A percentile compares a stretch with the other conserved stretches of the same genome.
phyloP scores from a whole-genome alignment of 2,113 vertebrate genomes.

The Equus quagga region DNA sequence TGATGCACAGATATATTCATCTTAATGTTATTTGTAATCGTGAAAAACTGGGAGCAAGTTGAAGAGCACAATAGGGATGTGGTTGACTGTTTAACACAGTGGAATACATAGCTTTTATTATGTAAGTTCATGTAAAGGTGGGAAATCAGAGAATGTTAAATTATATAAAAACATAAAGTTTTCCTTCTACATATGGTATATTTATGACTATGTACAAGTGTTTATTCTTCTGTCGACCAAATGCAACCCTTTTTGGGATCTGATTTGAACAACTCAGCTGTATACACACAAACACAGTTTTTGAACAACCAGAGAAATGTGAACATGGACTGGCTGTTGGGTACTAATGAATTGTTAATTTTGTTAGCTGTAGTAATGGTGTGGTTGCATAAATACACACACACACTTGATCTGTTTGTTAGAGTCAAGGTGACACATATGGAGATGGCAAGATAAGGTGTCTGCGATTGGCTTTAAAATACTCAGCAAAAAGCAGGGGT shows the following conservation, averaged over 20 bases:
- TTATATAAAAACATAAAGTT: not conserved
- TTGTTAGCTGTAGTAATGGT: slow-evolving; percentile 28
- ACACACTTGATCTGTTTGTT: not conserved
- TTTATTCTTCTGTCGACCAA: not conserved
- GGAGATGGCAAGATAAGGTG: not conserved
- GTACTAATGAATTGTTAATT: slow-evolving; percentile 35
- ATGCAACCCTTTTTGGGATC: not conserved
- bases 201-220: slow-evolving; percentile 23
- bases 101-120: slow-evolving; percentile 15
- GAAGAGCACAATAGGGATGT: not conserved
- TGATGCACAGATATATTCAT: slow-evolving; percentile 34
- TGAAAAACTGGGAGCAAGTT: slow-evolving; percentile 33
- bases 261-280: slow-evolving; percentile 11
- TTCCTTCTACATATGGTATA: not conserved
- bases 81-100: not conserved
- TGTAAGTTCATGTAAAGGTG: not conserved
- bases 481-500: not conserved
- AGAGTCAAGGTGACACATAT: not conserved
- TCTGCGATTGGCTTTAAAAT: slow-evolving; percentile 45
- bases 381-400: not conserved
- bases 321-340: not conserved
- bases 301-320: slow-evolving; percentile 20
- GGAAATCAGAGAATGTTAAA: slow-evolving; percentile 29
- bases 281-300: not conserved
- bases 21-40: slow-evolving; percentile 34